Base-by-base conservation (phyloP, 2,888 invertebrate genomes). In the Tiliacea citrago region DNA sequence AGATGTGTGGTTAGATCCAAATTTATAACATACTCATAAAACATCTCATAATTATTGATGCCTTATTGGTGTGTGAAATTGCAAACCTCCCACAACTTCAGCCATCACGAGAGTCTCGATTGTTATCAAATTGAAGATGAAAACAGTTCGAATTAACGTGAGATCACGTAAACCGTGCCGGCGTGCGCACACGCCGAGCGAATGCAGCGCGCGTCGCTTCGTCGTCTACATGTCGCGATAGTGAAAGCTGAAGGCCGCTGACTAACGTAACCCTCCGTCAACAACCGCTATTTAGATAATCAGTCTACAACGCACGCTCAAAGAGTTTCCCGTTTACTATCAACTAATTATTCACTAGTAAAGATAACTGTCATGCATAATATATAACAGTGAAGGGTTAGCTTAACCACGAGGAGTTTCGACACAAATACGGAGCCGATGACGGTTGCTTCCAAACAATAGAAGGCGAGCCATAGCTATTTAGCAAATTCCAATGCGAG, bases 181-280 rank as follows among this genome's bases (percentile, higher is more conserved):
- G 62, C 69, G 68, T 81, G 79, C 77, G 77, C 83, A 57, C 70
- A 72, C 65, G 75, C 55, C 73, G 79, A 55, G 65, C 75, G 68
- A 78, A 84, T 83, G 79, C 81, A 77, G 71, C 67, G 77, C 83
- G 82, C 84, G 81, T 82, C 82, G 81, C 80, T 61, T 77, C 77
- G 78, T 73, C 79, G 82, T 68, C 77, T 83, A 83, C 87, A 89
- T 88, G 90, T 90, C 88, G 89, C 90, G 91, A 90, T 90, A 92
- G 94, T 94, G 94, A 94, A 94, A 94, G 94, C 88, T 89, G 93
- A 92, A 93, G 93, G 94, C 91, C 92, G 85, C 86, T 87, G 88
- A 85, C 87, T 89, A 88, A 89, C 88, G 86, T 89, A 88, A 91
- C 89, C 84, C 88, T 88, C 77, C 74, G 81, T 71, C 73, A 85